These are phyloP conservation scores for Ctenodactylus gundi DNA, from an alignment of 2,113 vertebrate species.

Conservation along the genomic window DNA sequence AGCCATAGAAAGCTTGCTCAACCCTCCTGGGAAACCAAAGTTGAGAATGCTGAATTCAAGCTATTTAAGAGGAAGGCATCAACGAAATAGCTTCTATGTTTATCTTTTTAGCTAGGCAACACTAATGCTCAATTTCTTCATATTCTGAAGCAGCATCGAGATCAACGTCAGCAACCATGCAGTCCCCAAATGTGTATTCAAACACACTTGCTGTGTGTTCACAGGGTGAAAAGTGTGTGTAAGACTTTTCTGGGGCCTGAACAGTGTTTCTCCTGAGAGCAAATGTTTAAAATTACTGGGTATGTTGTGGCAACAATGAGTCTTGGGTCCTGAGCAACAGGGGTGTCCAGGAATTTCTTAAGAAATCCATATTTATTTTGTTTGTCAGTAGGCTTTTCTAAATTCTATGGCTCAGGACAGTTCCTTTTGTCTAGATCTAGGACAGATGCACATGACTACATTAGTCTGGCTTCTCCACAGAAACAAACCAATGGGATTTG, in stretches of 20 bases:
- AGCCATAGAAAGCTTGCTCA: slow-evolving; percentile 43
- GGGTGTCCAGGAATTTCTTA: background rate
- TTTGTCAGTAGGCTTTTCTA: background rate
- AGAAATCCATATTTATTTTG: slow-evolving; percentile 25
- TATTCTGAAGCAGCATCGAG: background rate
- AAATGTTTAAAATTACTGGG: background rate
- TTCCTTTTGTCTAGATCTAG: background rate
- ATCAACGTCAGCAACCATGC: background rate
- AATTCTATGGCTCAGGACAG: background rate
- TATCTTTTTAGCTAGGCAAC: slow-evolving; percentile 45
- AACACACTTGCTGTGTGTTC: background rate
- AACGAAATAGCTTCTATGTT: slow-evolving; percentile 22
- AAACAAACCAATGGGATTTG: background rate
- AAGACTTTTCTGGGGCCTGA: background rate
- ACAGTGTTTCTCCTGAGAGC: background rate
- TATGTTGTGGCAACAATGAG: background rate
- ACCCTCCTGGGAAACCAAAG: slow-evolving; percentile 28
- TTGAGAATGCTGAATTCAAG: slow-evolving; percentile 38
- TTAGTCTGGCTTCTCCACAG: background rate
- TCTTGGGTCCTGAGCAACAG: background rate
- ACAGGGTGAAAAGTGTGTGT: background rate
- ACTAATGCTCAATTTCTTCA: slow-evolving; percentile 34
- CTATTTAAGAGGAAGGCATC: slow-evolving; percentile 33
- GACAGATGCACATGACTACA: background rate
- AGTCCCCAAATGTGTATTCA: background rate